A percentile compares a stretch with the other conserved stretches of the same genome.
These are phyloP conservation scores for Synanthedon myopaeformis DNA, from an alignment of 2,888 invertebrate species.

Conservation along the genomic window DNA sequence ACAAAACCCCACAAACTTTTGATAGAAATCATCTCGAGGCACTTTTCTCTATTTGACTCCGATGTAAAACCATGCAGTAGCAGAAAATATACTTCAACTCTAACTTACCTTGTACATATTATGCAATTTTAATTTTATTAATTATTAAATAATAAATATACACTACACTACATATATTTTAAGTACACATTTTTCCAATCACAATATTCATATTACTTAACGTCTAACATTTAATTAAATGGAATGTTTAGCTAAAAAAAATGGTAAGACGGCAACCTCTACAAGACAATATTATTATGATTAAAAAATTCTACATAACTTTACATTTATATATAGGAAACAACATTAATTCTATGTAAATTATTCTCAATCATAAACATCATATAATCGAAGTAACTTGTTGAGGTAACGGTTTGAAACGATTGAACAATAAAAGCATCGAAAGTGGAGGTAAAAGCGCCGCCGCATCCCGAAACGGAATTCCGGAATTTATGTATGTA, in stretches of 20 bases:
- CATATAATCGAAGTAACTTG: too few species aligned
- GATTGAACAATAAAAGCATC: too few species aligned
- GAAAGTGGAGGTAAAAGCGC: too few species aligned
- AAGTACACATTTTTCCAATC: conserved; percentile 10
- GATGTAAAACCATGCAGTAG: too few species aligned
- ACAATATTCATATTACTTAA: conserved; percentile 5
- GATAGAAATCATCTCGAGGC: too few species aligned
- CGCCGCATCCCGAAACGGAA: too few species aligned
- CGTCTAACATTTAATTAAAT: conserved; percentile 10
- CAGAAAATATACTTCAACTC: too few species aligned
- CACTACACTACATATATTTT: conserved; percentile 3
- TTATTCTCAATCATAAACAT: conserved; percentile 39
- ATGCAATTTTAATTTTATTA: neutral
- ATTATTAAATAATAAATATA: conserved; percentile 3
- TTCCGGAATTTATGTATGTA: too few species aligned
- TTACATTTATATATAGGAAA: conserved; percentile 29
- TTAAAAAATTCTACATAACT: conserved; percentile 25
- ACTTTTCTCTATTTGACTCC: too few species aligned
- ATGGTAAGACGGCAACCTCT: conserved; percentile 20
- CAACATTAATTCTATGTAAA: conserved; percentile 29
- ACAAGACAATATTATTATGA: conserved; percentile 21
- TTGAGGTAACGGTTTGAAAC: too few species aligned
- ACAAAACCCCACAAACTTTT: too few species aligned
- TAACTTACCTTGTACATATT: neutral
- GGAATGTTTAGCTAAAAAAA: conserved; percentile 41